Percentiles rank a stretch among this genome's conserved stretches.
phyloP scores from a whole-genome alignment of 2,888 invertebrate genomes.

The Calephelis perditalis region DNA sequence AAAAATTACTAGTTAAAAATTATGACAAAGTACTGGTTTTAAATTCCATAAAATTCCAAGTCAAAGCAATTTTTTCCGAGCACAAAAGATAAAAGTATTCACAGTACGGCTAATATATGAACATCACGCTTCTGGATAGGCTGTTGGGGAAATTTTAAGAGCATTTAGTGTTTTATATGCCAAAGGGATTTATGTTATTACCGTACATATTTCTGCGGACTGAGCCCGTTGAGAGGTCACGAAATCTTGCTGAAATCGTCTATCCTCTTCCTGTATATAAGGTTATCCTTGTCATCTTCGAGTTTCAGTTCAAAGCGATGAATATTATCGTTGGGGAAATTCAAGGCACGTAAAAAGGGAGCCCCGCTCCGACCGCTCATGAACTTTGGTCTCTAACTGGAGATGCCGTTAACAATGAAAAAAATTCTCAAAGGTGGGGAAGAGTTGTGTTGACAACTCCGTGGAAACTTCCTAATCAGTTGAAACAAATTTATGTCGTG shows the following conservation, averaged over 20 bases:
- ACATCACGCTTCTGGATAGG: conserved; percentile 12
- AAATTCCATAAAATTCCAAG: neutral
- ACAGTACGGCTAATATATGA: conserved; percentile 10
- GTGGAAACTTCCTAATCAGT: conserved; percentile 71
- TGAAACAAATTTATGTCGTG: conserved; percentile 70
- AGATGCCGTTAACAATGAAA: conserved; percentile 67
- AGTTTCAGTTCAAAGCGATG: conserved; percentile 67
- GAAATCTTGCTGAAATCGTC: conserved; percentile 63
- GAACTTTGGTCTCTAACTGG: conserved; percentile 71
- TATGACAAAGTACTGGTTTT: no score
- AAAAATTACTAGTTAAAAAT: no score
- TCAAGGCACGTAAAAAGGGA: conserved; percentile 64
- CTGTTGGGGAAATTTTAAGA: conserved; percentile 59
- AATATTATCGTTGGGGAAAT: conserved; percentile 67
- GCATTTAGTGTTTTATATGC: conserved; percentile 79
- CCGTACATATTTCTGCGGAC: conserved; percentile 76
- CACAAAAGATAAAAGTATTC: conserved; percentile 6
- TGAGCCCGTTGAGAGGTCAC: conserved; percentile 76
- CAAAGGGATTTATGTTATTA: conserved; percentile 78
- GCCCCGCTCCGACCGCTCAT: conserved; percentile 64
- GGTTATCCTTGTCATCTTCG: conserved; percentile 49
- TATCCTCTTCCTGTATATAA: conserved; percentile 44
- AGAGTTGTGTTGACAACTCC: conserved; percentile 73
- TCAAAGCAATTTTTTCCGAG: neutral
- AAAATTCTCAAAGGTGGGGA: conserved; percentile 63